Conservation (phyloP, 2,888 invertebrate genomes). For the Melolontha melolontha region DNA sequence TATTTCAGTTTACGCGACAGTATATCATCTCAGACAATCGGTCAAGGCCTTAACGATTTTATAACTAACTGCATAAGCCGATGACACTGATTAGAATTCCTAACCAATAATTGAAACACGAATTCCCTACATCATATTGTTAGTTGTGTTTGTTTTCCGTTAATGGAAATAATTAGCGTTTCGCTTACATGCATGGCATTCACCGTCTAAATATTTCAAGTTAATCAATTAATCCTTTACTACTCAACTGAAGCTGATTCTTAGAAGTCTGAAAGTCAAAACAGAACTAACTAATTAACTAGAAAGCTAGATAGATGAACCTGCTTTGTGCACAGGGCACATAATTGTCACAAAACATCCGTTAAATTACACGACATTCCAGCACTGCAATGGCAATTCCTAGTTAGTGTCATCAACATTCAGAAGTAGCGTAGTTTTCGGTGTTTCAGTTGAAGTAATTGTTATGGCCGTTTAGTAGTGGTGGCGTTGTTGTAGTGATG, state of each 20-base stretch:
- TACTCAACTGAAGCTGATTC: background rate
- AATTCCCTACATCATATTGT: no score
- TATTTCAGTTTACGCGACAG: no score
- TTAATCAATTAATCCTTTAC: no score
- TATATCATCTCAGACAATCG: no score
- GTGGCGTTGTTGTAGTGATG: background rate
- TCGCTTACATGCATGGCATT: no score
- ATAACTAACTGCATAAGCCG: no score
- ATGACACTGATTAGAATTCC: no score
- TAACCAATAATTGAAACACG: no score
- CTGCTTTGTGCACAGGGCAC: slow-evolving; percentile 5
- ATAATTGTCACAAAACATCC: slow-evolving; percentile 26
- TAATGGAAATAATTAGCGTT: no score
- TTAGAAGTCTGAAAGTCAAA: background rate
- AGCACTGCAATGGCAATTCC: slow-evolving; percentile 10
- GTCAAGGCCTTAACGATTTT: no score
- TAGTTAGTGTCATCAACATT: background rate
- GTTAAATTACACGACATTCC: slow-evolving; percentile 16
- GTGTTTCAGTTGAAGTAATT: slow-evolving; percentile 1
- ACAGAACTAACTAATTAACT: slow-evolving; percentile 10
- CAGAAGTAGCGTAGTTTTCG: slow-evolving; percentile 2
- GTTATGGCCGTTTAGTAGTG: background rate
- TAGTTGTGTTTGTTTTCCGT: no score
- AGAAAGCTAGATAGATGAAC: background rate
- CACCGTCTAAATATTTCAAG: no score